Percentiles rank a stretch among this genome's conserved stretches.
These are phyloP conservation scores for Drosophila kanekoi DNA, from an alignment of 2,888 invertebrate genomes.

Conservation along the genomic window DNA sequence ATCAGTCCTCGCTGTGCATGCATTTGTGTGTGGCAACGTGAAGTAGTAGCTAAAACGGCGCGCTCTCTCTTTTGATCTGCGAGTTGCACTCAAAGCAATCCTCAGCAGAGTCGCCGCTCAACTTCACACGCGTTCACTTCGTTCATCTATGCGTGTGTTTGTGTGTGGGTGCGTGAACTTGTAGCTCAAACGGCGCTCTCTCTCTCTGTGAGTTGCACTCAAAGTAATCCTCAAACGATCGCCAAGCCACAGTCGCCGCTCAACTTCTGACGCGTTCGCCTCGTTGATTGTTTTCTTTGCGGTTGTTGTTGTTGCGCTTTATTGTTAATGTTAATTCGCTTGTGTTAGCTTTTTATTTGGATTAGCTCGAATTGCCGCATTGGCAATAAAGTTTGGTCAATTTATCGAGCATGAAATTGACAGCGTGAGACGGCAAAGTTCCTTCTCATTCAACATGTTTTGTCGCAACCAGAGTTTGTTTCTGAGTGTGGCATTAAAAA, in stretches of 20 bases:
- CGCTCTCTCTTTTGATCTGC: not conserved
- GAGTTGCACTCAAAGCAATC: slow-evolving; percentile 10
- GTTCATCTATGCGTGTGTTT: not conserved
- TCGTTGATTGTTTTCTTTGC: slow-evolving; percentile 25
- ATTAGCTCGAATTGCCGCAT: slow-evolving; percentile 53
- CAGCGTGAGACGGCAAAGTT: slow-evolving; percentile 70
- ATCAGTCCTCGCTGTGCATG: not conserved
- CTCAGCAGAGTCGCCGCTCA: slow-evolving; percentile 25
- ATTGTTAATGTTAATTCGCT: slow-evolving; percentile 75
- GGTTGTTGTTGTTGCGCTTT: slow-evolving; percentile 19
- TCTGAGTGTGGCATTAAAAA: slow-evolving; percentile 63
- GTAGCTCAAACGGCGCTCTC: slow-evolving; percentile 3
- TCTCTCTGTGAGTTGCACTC: slow-evolving; percentile 1
- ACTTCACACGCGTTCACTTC: slow-evolving; percentile 51
- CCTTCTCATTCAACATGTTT: slow-evolving; percentile 31
- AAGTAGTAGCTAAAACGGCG: slow-evolving; percentile 7
- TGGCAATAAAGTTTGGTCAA: slow-evolving; percentile 66
- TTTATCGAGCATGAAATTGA: slow-evolving; percentile 60
- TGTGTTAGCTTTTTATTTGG: slow-evolving; percentile 63
- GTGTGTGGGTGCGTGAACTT: slow-evolving; percentile 20
- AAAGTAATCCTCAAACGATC: slow-evolving; percentile 35
- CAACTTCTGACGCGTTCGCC: slow-evolving; percentile 55
- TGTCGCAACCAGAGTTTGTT: slow-evolving; percentile 19
- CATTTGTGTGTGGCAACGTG: slow-evolving; percentile 2
- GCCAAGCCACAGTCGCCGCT: slow-evolving; percentile 46